phyloP scores from a whole-genome alignment of 2,888 invertebrate species.

The Dynastes hyllus region DNA sequence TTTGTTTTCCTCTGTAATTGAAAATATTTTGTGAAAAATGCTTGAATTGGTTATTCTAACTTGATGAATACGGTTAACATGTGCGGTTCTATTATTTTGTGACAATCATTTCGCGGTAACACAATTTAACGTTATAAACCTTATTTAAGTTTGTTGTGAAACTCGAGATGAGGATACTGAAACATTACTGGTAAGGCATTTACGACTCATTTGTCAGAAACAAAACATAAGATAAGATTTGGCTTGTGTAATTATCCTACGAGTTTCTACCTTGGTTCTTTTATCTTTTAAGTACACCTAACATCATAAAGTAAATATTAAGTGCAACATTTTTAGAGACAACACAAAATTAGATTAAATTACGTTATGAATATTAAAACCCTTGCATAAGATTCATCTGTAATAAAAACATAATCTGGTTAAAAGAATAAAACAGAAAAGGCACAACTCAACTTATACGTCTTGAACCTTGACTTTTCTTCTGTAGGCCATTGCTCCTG shows the following conservation, averaged over 20 bases:
- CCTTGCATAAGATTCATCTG: no score
- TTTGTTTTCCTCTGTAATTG: background rate
- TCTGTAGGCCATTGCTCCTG: conserved; percentile 16
- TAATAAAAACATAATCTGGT: no score
- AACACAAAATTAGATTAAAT: no score
- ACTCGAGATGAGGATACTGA: conserved; percentile 65
- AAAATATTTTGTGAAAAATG: background rate
- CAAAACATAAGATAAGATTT: no score
- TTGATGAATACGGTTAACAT: background rate
- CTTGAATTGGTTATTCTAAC: background rate
- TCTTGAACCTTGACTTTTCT: conserved; percentile 13
- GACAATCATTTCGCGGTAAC: background rate
- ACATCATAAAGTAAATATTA: no score
- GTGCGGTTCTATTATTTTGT: background rate
- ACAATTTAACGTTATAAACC: conserved; percentile 17
- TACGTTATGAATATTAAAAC: no score
- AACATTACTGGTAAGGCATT: conserved; percentile 66
- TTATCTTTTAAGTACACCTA: no score
- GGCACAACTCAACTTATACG: background rate
- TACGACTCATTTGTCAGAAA: background rate
- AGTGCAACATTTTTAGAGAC: no score
- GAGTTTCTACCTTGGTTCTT: no score
- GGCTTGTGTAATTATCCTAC: no score
- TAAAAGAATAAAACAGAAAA: no score
- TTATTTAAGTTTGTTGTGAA: conserved; percentile 29